Base-by-base conservation (phyloP, 2,888 invertebrate genomes). In the Drosophila recens region DNA sequence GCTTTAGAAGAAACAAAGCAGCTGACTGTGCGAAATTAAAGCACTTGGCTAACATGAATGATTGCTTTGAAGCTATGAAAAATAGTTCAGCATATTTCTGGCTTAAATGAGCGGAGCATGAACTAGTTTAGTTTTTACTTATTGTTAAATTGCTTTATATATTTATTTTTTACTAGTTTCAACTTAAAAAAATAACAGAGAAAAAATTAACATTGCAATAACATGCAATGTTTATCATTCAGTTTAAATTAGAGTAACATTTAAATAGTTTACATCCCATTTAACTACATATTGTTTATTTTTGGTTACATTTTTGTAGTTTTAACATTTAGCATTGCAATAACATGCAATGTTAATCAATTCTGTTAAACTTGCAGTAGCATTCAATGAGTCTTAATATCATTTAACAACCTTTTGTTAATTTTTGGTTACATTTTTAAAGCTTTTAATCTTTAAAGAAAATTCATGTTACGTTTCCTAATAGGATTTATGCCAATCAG, bases 401-500 rank as follows among this genome's bases (percentile, higher is more conserved):
- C 1, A n/a, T 52, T 43, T 5, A 15, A n/a, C 13, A 17, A n/a
- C 4, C 4, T 17, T 10, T 17, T 42, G 42, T 43, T 43, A 11
- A 40, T 3, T 20, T 34, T 27, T 48, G 27, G 46, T 13, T 33
- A 10, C 20, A 45, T 38, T 48, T 53, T 10, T 51, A n/a, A 52
- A 51, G 38, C 13, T 27, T 53, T 30, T 58, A 36, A 23, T 34
- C 62, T 53, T 61, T 54, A 62, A 62, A 38, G 61, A 27, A 70
- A 63, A 54, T 69, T 1, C 33, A 33, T 43, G 43, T 17, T 45
- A 49, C 59, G 42, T 58, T 62, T 52, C n/a, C 48, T 71, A 67
- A 80, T 72, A 64, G 63, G 65, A 80, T 80, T 61, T 51, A 59
- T 64, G 51, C 45, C 78, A 77, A 77, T 77, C 81, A 72, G 81